A percentile compares a stretch with the other conserved stretches of the same genome.
These are phyloP conservation scores for Sepiola atlantica DNA, from an alignment of 2,888 invertebrate genomes.

Conservation along the genomic window DNA sequence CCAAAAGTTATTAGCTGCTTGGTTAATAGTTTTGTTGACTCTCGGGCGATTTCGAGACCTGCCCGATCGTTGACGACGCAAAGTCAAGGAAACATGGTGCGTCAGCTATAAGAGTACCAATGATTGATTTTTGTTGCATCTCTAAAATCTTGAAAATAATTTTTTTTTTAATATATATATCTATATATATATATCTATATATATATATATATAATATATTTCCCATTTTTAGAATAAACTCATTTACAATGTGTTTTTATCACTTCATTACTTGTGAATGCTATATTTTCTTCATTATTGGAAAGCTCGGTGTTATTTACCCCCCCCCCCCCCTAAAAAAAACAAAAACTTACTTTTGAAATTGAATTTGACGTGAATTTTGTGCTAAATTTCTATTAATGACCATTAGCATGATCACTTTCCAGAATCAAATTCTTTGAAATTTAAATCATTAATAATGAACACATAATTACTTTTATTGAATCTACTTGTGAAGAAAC, in stretches of 20 bases:
- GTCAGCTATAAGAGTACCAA: no score
- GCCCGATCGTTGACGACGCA: no score
- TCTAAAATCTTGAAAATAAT: background rate
- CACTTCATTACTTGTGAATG: background rate
- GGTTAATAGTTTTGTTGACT: no score
- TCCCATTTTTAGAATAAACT: background rate
- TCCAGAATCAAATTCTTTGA: background rate
- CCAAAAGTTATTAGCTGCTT: no score
- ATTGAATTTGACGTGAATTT: background rate
- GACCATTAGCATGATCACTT: background rate
- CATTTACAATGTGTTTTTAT: background rate
- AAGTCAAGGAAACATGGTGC: no score
- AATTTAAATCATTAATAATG: background rate
- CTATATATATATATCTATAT: no score
- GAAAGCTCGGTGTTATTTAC: background rate
- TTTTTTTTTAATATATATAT: no score
- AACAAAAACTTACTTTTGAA: background rate
- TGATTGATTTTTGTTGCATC: background rate
- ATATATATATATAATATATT: background rate
- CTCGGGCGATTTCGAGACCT: no score
- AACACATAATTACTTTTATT: background rate
- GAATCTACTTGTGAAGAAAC: background rate
- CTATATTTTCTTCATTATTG: background rate
- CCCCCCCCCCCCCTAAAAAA: background rate
- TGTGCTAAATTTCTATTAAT: background rate